phyloP scores from a whole-genome alignment of 2,888 invertebrate species.

The Aporophyla nigra region DNA sequence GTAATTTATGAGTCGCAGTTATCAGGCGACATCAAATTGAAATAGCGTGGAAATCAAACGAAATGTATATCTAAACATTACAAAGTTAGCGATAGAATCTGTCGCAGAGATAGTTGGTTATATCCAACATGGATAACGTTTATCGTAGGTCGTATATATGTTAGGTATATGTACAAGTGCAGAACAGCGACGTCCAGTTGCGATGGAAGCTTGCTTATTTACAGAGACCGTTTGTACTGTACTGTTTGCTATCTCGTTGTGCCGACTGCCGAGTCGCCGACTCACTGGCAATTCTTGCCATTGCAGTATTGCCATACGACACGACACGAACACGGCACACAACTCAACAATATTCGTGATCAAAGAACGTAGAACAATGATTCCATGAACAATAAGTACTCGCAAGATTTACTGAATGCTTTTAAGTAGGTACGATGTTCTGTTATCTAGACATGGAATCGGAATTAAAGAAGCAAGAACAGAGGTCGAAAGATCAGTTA shows the following conservation, averaged over 20 bases:
- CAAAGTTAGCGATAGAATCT: conserved; percentile 35
- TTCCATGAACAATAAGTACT: conserved; percentile 59
- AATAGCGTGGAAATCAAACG: conserved; percentile 43
- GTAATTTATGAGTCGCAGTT: conserved; percentile 69
- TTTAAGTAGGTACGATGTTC: conserved; percentile 52
- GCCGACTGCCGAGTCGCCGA: conserved; percentile 67
- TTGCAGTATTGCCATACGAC: conserved; percentile 68
- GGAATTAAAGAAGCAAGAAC: conserved; percentile 55
- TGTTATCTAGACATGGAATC: conserved; percentile 60
- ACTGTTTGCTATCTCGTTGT: conserved; percentile 82
- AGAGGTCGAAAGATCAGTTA: conserved; percentile 52
- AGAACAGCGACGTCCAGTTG: conserved; percentile 57
- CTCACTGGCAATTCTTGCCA: conserved; percentile 71
- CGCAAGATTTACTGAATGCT: conserved; percentile 57
- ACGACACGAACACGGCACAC: conserved; percentile 53
- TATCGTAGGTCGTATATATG: conserved; percentile 46
- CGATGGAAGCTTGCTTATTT: conserved; percentile 81
- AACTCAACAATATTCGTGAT: conserved; percentile 64
- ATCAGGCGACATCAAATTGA: conserved; percentile 58
- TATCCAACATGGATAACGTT: conserved; percentile 48
- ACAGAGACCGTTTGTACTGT: conserved; percentile 80
- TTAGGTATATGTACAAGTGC: conserved; percentile 33
- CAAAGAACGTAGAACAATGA: conserved; percentile 65
- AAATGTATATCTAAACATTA: conserved; percentile 37
- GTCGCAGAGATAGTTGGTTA: conserved; percentile 28